Evolutionary conservation across 2,113 vertebrate genomes (phyloP).

Genomic region (Jaculus jaculus): DNA sequence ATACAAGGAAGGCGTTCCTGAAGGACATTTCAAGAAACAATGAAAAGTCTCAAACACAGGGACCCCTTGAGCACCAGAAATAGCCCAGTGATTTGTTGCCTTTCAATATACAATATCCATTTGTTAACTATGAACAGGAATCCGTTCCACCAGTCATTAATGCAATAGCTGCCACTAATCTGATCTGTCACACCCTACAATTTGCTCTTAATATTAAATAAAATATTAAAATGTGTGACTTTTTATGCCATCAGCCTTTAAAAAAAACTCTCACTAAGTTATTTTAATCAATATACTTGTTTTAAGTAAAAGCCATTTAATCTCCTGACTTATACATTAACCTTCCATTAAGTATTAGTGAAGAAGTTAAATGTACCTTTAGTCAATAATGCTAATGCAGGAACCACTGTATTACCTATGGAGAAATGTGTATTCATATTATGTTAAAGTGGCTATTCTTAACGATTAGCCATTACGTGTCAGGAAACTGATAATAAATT

Average conservation of each 20-base stretch:
- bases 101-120: conserved; percentile 83
- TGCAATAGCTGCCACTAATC: conserved; percentile 85
- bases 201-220: conserved; percentile 86
- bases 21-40: conserved; percentile 69
- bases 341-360: conserved; percentile 99
- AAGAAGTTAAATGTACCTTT: conserved; percentile 93
- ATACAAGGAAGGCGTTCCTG: conserved; percentile 47
- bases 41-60: conserved; percentile 40
- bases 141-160: conserved; percentile 84
- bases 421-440: conserved; percentile 95
- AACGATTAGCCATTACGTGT: conserved; percentile 90
- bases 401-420: conserved; percentile 88
- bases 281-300: conserved; percentile 96
- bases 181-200: conserved; percentile 78
- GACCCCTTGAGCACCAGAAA: conserved; percentile 65
- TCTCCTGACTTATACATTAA: conserved; percentile 96
- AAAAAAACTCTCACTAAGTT: conserved; percentile 88
- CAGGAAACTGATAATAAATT: conserved; percentile 90
- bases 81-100: conserved; percentile 78
- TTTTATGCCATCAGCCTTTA: conserved; percentile 90
- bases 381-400: conserved; percentile 97
- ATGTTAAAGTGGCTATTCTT: conserved; percentile 93
- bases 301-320: conserved; percentile 97
- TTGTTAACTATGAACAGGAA: conserved; percentile 80
- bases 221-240: conserved; percentile 88